These are phyloP conservation scores for Cephalophus harveyi DNA, from an alignment of 2,113 vertebrate genomes.

Conservation along the genomic window DNA sequence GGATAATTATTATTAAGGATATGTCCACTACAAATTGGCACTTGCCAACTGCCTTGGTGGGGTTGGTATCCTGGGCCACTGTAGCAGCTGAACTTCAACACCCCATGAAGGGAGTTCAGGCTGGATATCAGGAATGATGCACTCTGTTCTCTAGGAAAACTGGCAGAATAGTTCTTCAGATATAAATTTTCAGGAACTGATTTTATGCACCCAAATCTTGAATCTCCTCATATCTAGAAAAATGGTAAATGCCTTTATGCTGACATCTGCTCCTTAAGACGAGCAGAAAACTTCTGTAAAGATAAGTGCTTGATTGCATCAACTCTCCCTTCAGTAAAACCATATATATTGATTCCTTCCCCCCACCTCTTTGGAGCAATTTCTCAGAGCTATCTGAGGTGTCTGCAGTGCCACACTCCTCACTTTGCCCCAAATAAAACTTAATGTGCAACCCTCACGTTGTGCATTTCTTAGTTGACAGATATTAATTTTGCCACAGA, in stretches of 20 bases:
- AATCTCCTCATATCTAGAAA: not conserved
- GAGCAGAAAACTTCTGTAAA: not conserved
- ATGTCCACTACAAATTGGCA: not conserved
- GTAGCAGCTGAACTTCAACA: not conserved
- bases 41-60: not conserved
- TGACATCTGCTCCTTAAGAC: not conserved
- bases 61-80: not conserved
- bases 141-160: not conserved
- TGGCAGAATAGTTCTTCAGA: not conserved
- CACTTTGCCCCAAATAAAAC: not conserved
- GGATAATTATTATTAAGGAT: not conserved
- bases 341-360: not conserved
- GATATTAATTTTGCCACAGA: not conserved
- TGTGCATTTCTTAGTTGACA: not conserved
- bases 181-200: not conserved
- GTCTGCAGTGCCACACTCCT: not conserved
- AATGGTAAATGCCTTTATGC: not conserved
- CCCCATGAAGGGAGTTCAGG: not conserved
- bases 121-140: not conserved
- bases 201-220: not conserved
- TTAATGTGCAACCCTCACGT: fast-evolving
- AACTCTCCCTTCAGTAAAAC: not conserved
- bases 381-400: not conserved
- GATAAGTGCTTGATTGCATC: not conserved
- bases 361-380: not conserved